Conservation (phyloP, 2,113 vertebrate species). For the Platichthys flesus region DNA sequence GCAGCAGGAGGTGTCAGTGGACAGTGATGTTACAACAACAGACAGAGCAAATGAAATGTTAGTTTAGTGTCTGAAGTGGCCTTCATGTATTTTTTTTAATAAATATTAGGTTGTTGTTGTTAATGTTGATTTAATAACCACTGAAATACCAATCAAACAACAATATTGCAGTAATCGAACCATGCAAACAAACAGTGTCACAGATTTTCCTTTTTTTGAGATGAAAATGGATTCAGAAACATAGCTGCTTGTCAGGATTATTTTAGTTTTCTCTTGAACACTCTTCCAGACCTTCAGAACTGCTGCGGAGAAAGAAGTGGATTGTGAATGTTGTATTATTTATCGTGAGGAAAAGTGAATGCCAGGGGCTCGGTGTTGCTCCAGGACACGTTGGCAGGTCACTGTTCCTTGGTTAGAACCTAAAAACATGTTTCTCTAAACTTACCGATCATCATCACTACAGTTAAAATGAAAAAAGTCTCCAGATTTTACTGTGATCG, state of each 20-base stretch:
- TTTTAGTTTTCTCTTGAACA: conserved; percentile 12
- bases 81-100: conserved; percentile 10
- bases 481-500: not conserved
- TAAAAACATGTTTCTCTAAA: not conserved
- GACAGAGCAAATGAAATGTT: not conserved
- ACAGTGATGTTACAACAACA: not conserved
- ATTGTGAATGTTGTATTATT: not conserved
- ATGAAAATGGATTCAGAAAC: not conserved
- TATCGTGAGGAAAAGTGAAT: not conserved
- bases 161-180: too few species aligned
- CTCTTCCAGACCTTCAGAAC: not conserved
- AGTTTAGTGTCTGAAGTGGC: not conserved
- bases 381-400: not conserved
- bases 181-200: too few species aligned
- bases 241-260: not conserved
- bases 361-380: not conserved
- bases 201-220: not conserved
- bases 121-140: not conserved
- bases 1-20: not conserved
- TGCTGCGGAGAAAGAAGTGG: not conserved
- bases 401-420: not conserved
- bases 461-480: not conserved
- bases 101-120: not conserved
- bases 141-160: not conserved
- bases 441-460: not conserved